phyloP scores from a whole-genome alignment of 2,888 invertebrate species.

The Agrenia bidenticulata region DNA sequence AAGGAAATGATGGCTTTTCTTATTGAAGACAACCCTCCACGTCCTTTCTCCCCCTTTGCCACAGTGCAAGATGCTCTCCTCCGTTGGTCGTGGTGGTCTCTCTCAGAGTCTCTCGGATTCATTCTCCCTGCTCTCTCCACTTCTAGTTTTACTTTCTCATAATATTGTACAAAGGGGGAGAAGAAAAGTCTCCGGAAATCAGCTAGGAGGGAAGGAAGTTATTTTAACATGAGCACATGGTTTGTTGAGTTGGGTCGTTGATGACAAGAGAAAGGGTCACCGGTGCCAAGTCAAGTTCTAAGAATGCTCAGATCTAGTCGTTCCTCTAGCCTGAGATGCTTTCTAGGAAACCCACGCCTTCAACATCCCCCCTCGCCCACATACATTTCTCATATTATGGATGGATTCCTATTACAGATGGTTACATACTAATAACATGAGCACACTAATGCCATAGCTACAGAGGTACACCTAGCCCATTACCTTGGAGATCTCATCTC shows the following conservation, averaged over 20 bases:
- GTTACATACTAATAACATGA: neutral
- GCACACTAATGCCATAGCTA: neutral
- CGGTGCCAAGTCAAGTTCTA: neutral
- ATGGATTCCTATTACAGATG: too few species aligned
- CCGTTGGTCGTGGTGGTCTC: too few species aligned
- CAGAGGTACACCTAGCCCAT: too few species aligned
- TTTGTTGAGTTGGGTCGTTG: constrained; percentile 13
- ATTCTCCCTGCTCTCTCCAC: too few species aligned
- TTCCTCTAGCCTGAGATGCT: too few species aligned
- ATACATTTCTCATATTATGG: neutral
- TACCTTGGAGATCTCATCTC: constrained; percentile 6
- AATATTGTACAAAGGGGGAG: neutral
- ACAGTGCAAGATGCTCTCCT: neutral
- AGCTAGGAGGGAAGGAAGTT: constrained; percentile 24
- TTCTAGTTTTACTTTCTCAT: too few species aligned
- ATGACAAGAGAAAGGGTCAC: constrained; percentile 18
- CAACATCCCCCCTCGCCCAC: neutral
- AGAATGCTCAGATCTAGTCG: too few species aligned
- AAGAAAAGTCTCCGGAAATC: constrained; percentile 15
- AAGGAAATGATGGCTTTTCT: constrained; percentile 22
- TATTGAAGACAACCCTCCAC: constrained; percentile 1
- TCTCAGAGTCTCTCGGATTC: too few species aligned
- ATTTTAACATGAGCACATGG: constrained; percentile 20
- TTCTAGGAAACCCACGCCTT: too few species aligned
- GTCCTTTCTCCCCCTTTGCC: neutral